Evolutionary conservation across 2,888 invertebrate genomes (phyloP), one percentile per base, ranked within the genome.

Genomic region (Hemithea aestivaria): DNA sequence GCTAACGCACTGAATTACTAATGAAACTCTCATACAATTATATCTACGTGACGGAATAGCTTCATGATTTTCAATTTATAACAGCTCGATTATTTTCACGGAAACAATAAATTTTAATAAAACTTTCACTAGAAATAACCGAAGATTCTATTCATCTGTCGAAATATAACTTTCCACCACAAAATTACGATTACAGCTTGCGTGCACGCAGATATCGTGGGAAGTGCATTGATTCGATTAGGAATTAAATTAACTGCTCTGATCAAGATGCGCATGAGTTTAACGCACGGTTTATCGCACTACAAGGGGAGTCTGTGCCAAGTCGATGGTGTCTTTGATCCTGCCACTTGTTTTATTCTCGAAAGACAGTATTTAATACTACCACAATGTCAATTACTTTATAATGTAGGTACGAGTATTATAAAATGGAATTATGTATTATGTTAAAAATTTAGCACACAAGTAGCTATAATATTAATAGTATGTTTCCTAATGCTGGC

Each of bases 171-270:
- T 46, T 52, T 48, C 39, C 37, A 41, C 32, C 16, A 34, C 28
- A 37, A 52, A 51, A 52, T 51, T 37, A 41, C 28, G 40, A 54
- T 56, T 58, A 61, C 53, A 38, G 50, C 40, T 56, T 47, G 56
- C 60, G 57, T 62, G 66, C 49, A 48, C 48, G 45, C 37, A 41
- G 35, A 43, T 59, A 48, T 62, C 70, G 73, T 75, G 75, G 65
- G 75, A 78, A 77, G 61, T 63, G 66, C 62, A 67, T 65, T 64
- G 68, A 69, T 67, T 76, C 59, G 65, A 73, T 77, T 72, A 70
- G 60, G 62, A 58, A 58, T 62, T 66, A 56, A 70, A 76, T 79
- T 76, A 76, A 58, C 64, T 70, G 56, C 48, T 62, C 49, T 52
- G 56, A 62, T 60, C 51, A 53, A 58, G 56, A 60, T 62, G 62